These are phyloP conservation scores for Pseudococcus jackbeardsleyi DNA, from an alignment of 2,888 invertebrate species.

Conservation along the genomic window DNA sequence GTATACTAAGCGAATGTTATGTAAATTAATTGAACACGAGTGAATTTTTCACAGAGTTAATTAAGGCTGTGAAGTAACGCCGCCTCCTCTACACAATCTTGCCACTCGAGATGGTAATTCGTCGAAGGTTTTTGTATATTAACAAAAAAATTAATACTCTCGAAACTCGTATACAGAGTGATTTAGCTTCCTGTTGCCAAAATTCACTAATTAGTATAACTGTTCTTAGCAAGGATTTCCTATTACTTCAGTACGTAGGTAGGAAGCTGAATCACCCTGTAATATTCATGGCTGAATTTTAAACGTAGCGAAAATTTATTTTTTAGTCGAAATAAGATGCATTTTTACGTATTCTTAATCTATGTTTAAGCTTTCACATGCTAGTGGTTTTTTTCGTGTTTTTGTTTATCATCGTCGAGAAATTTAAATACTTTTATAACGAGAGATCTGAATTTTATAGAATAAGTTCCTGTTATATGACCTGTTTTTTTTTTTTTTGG, in stretches of 20 bases:
- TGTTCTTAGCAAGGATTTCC: too few relatives aligned
- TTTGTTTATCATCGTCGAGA: not conserved
- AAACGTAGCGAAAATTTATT: not conserved
- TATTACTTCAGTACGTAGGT: too few relatives aligned
- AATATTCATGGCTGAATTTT: not conserved
- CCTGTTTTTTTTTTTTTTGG: not conserved
- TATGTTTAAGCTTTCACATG: constrained; percentile 31
- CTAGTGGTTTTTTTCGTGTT: not conserved
- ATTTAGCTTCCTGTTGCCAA: too few relatives aligned
- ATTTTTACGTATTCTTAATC: constrained; percentile 4
- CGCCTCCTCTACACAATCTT: not conserved
- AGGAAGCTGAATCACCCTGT: too few relatives aligned
- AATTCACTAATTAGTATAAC: too few relatives aligned
- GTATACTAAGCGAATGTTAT: constrained; percentile 8
- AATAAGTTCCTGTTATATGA: constrained; percentile 30
- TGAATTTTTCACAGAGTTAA: not conserved
- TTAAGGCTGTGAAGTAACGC: not conserved
- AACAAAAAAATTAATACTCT: not conserved
- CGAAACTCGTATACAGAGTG: not conserved
- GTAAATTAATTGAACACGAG: constrained; percentile 21
- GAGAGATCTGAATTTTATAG: constrained; percentile 9
- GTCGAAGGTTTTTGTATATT: not conserved
- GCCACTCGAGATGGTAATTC: not conserved
- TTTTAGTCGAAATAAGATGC: constrained; percentile 24
- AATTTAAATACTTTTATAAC: constrained; percentile 9